Base-by-base conservation (phyloP, 2,113 vertebrate species). In the Leucosticte australis region DNA sequence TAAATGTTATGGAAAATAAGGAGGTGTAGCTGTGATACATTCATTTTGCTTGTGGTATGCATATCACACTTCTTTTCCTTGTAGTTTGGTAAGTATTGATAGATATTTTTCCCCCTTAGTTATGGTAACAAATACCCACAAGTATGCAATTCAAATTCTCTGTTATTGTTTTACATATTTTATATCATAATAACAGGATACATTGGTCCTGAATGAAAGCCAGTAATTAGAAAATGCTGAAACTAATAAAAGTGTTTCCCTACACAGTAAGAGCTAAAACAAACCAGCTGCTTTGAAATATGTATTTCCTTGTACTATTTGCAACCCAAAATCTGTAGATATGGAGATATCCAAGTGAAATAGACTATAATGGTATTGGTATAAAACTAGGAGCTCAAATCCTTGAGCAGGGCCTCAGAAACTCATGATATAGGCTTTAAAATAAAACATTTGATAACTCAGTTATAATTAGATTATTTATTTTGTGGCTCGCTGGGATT, bases 51-150 rank as follows among this genome's bases (percentile, higher is more conserved):
- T 63, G 19, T 56, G n/a, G 35, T 56, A 55, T 75, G 56, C 56
- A 44, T 62, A 91, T 85, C 56, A 31, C 16, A 28, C 31, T 76
- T 82, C 30, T 83, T 89, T 79, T 69, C 49, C 33, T 52, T 81
- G 23, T 90, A 77, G 23, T 47, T 88, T 78, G 68, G 90, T 96
- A 95, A 93, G 90, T 95, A 94, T 56, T 56, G 64, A 46, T 47
- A 83, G 73, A 31, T 55, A 21, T 17, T 60, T 49, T 46, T 44
- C 12, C 5, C 6, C 6, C 17, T 42, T 31, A 83, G n/a, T 87
- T 71, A 68, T 30, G 20, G n/a, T 82, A 89, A 50, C 9, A 57
- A 87, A 87, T 68, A 46, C 55, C 56, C 70, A 59, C 53, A 71
- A 37, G 55, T 65, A 82, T 8, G 24, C 30, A 60, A 15, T 73